Conservation (phyloP, 2,888 invertebrate genomes). For the Coleophora flavipennella region DNA sequence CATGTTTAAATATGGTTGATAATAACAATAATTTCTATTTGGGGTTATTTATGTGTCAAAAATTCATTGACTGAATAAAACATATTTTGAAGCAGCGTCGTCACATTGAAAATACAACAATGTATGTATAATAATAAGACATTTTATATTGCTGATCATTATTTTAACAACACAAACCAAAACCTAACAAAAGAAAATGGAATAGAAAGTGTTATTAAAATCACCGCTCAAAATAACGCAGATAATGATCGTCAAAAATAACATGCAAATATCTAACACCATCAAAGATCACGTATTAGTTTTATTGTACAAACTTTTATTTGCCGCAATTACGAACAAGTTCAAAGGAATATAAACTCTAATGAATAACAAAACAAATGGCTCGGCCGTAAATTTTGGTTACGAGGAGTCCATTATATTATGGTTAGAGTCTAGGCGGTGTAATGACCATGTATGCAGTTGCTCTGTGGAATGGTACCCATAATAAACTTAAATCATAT, state of each 20-base stretch:
- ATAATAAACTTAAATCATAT: constrained; percentile 44
- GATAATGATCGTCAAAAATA: constrained; percentile 38
- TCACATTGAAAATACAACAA: too few species aligned
- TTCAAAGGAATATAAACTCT: constrained; percentile 16
- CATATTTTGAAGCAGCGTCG: too few species aligned
- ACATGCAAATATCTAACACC: constrained; percentile 44
- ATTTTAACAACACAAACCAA: constrained; percentile 11
- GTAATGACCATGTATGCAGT: constrained; percentile 48
- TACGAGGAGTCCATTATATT: constrained; percentile 21
- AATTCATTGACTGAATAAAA: too few species aligned
- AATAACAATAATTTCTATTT: too few species aligned
- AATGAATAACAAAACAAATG: constrained; percentile 12
- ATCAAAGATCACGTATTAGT: constrained; percentile 36
- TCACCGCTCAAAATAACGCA: constrained; percentile 28
- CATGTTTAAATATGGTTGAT: too few species aligned
- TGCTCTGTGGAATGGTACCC: constrained; percentile 45
- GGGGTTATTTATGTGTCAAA: too few species aligned
- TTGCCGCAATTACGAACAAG: constrained; percentile 11
- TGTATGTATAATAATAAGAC: background rate
- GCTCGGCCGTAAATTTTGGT: constrained; percentile 15
- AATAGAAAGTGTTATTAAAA: constrained; percentile 44
- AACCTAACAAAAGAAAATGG: too few species aligned
- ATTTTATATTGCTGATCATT: background rate
- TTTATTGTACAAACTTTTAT: constrained; percentile 23
- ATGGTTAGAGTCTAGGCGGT: constrained; percentile 29